Conservation (phyloP, 2,888 invertebrate genomes). For the Nysson spinosus region DNA sequence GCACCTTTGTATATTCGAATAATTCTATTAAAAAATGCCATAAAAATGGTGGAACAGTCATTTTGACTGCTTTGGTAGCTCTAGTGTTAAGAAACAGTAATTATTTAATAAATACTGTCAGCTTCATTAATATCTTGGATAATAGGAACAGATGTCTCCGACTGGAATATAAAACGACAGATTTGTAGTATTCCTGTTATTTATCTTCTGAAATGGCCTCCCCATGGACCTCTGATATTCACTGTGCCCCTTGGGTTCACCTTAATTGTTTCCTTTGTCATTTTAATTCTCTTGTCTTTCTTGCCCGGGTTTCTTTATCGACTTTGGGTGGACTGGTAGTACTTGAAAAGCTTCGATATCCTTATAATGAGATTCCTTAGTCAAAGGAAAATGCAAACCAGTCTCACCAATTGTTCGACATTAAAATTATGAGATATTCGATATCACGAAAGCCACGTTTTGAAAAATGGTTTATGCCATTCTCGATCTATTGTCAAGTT, state of each 20-base stretch:
- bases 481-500: background rate
- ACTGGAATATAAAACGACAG: background rate
- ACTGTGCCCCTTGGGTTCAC: background rate
- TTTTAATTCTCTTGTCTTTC: conserved; percentile 19
- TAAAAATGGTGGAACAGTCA: no score
- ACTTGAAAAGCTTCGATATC: conserved; percentile 16
- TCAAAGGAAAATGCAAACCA: conserved; percentile 14
- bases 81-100: no score
- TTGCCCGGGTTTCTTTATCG: conserved; percentile 9
- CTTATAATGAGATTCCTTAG: conserved; percentile 40
- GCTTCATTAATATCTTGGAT: background rate
- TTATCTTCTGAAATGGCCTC: conserved; percentile 7
- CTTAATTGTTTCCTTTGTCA: conserved; percentile 41
- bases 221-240: background rate
- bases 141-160: background rate
- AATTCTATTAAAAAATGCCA: no score
- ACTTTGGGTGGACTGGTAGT: background rate
- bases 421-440: conserved; percentile 19
- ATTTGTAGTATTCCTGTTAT: background rate
- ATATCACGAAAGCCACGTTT: conserved; percentile 1
- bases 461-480: background rate
- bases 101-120: no score
- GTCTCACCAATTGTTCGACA: background rate
- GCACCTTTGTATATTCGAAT: no score
- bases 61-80: no score